Conservation (phyloP, 2,888 invertebrate species). For the Cheilosia grossa region DNA sequence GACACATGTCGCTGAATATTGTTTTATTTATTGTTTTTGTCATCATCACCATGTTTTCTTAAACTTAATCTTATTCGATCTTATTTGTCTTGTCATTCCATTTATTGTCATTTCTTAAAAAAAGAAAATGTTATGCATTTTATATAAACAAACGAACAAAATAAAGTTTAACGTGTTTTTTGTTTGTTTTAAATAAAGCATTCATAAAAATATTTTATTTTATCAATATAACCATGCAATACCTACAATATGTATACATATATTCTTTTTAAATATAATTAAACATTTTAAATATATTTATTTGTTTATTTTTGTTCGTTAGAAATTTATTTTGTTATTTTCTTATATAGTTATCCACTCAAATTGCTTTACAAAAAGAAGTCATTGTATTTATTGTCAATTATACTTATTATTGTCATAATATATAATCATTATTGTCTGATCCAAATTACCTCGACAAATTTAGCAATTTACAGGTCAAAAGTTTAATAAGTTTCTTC, state of each 20-base stretch:
- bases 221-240: constrained; percentile 18
- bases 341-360: not conserved
- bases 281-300: constrained; percentile 36
- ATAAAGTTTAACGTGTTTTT: no score
- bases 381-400: constrained; percentile 66
- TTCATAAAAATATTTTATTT: constrained; percentile 28
- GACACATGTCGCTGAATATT: not conserved
- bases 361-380: constrained; percentile 40
- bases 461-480: constrained; percentile 68
- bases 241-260: constrained; percentile 6
- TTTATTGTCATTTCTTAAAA: constrained; percentile 39
- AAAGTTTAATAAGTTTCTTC: constrained; percentile 27
- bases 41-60: constrained; percentile 8
- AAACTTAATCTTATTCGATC: constrained; percentile 30
- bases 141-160: no score
- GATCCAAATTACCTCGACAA: not conserved
- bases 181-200: constrained; percentile 7
- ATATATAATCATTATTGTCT: constrained; percentile 7
- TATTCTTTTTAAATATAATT: constrained; percentile 11
- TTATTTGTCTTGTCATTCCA: constrained; percentile 49
- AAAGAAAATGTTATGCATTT: no score
- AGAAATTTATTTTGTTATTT: constrained; percentile 4
- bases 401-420: constrained; percentile 45
- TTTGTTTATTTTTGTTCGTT: constrained; percentile 9
- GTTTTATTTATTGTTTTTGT: constrained; percentile 16